Base-by-base conservation (phyloP, 2,797 vertebrate species). In the Thaleichthys pacificus region DNA sequence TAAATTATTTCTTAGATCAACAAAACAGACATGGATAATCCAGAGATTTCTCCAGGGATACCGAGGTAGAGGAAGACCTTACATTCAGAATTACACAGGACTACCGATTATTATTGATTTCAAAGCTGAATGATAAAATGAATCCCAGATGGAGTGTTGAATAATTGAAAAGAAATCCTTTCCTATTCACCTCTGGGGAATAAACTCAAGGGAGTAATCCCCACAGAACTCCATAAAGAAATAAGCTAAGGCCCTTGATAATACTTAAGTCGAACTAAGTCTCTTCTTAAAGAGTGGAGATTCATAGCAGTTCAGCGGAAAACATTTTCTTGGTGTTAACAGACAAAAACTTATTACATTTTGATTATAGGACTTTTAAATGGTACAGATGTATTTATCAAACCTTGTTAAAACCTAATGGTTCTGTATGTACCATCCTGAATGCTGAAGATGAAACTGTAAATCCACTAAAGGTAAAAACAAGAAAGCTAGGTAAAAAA, bases 81-180 rank as follows among this genome's bases (percentile, higher is more conserved):
- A 77, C 73, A 78, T 72, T 70, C 62, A 77, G 76, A 83, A 84
- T 85, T 83, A 86, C 84, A 81, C 79, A 78, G 67, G 77, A 71
- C 81, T 78, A 78, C 84, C 87, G 79, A 90, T 89, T 83, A 88
- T 73, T 76, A 88, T 88, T 85, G 87, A 88, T 87, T 80, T 77
- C n/a, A 71, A 80, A 81, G 79, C 84, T 82, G 84, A 85, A 83
- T 90, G 87, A 88, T 89, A 85, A 88, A 47, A 84, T 88, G 83
- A 84, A 89, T 89, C 82, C 79, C 61, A 70, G 73, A 75, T 67
- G 74, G 75, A 61, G 74, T 67, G 77, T 26, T 82, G 81, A 89
- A 85, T 87, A 78, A 85, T 81, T 86, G 74, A 84, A 22, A 79
- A 47, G 70, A 14, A 72, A 30, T 63, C 58, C 62, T 70, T 49